Base-by-base conservation (phyloP, 2,888 invertebrate species). In the Hipparchia semele region DNA sequence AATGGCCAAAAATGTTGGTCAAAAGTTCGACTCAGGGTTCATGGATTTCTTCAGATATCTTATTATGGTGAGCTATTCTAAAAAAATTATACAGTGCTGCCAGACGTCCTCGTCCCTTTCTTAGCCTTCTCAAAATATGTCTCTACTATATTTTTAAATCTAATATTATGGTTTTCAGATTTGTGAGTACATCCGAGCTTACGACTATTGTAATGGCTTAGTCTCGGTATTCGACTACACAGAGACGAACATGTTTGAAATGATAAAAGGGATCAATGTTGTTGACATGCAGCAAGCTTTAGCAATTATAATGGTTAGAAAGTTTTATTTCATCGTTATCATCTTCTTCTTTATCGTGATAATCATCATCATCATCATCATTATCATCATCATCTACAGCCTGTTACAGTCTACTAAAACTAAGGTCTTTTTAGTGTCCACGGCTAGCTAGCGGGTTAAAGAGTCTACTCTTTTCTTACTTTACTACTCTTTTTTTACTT, bases 151-250 rank as follows among this genome's bases (percentile, higher is more conserved):
- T 23, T 23, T 23, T 23, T 1, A 23, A 23, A 23, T 23, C 23
- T 23, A 23, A 23, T 23, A 23, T 46, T 33, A 10, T 51, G 53
- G 23, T 65, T 75, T 78, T 13, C 71, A 79, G 77, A 13, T 76
- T 6, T 70, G 62, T 23, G 86, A 87, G 78, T 86, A 85, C 49
- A 4, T 81, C 1, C 81, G 78, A 72, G 59, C 10, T 1, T 49
- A 80, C 3, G 87, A 87, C 56, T 86, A 85, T 66, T 76, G 72
- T 39, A 71, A 68, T 12, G 84, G 87, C 2, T 69, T 77, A 0
- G 46, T 80, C 0, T 1, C 79, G 0, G 23, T 81, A 5, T 1
- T 79, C 0, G 87, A 87, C 64, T 78, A 79, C 0, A 80, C 76
- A 9, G 70, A 80, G 3, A 54, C 72, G 0, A 84, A 81, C 64